Conservation (phyloP, 2,888 invertebrate species). For the Cryptophagus acutangulus region DNA sequence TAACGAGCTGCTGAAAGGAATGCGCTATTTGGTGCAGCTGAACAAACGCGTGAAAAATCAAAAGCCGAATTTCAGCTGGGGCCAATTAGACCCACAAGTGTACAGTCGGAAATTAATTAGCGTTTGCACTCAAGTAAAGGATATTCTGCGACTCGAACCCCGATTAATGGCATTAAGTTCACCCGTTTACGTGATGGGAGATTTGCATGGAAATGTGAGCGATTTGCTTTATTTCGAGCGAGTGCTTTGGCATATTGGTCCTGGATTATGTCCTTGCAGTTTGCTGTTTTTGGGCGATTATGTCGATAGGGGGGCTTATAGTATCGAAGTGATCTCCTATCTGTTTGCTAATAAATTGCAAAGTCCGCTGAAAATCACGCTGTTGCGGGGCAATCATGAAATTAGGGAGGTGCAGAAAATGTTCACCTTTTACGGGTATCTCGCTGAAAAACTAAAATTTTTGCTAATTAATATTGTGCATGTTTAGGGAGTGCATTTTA, state of each 20-base stretch:
- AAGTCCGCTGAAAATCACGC: slow-evolving; percentile 57
- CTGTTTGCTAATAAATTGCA: slow-evolving; percentile 66
- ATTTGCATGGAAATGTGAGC: slow-evolving; percentile 68
- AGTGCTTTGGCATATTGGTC: slow-evolving; percentile 64
- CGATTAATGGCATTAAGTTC: slow-evolving; percentile 52
- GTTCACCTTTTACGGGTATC: slow-evolving; percentile 65
- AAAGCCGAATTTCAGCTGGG: slow-evolving; percentile 37
- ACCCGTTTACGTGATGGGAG: slow-evolving; percentile 59
- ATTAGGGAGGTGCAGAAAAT: slow-evolving; percentile 67
- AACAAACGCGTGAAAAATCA: slow-evolving; percentile 25
- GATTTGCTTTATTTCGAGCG: slow-evolving; percentile 66
- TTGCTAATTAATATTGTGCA: slow-evolving; percentile 1
- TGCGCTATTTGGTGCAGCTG: slow-evolving; percentile 49
- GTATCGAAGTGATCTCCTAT: slow-evolving; percentile 66
- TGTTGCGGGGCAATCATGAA: slow-evolving; percentile 73
- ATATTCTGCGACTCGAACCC: slow-evolving; percentile 51
- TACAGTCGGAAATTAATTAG: slow-evolving; percentile 49
- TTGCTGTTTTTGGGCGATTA: slow-evolving; percentile 72
- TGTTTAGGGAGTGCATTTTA: slow-evolving; percentile 59
- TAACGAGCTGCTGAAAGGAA: slow-evolving; percentile 55
- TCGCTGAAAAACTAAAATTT: neutral
- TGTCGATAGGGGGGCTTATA: slow-evolving; percentile 66
- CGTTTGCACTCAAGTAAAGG: slow-evolving; percentile 50
- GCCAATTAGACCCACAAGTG: slow-evolving; percentile 36
- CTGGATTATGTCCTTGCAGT: slow-evolving; percentile 58